phyloP scores from a whole-genome alignment of 2,888 invertebrate genomes.

The Microctonus aethiopoides region DNA sequence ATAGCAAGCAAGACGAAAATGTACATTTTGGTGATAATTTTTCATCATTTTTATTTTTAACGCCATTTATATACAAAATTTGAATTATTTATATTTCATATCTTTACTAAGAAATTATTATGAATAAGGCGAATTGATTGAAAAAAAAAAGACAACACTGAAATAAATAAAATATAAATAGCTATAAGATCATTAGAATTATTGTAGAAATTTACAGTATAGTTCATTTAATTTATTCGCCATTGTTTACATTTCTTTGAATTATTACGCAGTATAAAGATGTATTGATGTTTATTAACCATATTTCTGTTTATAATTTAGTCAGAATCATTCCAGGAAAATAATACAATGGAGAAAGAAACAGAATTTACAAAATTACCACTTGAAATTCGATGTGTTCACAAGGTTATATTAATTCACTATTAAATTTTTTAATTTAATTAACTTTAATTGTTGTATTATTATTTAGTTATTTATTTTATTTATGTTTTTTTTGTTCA shows the following conservation, averaged over 20 bases:
- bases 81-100: too few species aligned
- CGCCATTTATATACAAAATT: neutral
- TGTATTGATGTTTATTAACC: neutral
- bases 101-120: neutral
- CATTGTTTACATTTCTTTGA: neutral
- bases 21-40: neutral
- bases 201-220: neutral
- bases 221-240: neutral
- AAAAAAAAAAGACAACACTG: constrained; percentile 9
- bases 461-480: constrained; percentile 11
- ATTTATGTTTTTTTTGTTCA: constrained; percentile 29
- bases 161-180: neutral
- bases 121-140: neutral
- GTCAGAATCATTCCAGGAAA: constrained; percentile 10
- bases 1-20: too few species aligned
- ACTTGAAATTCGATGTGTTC: constrained; percentile 90
- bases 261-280: neutral
- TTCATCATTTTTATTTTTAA: neutral
- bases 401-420: constrained; percentile 73
- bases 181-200: constrained; percentile 4
- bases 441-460: neutral
- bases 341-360: constrained; percentile 80
- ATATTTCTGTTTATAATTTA: neutral
- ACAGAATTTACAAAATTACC: constrained; percentile 89
- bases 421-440: neutral